phyloP scores from a whole-genome alignment of 1,140 invertebrate species.

The Gryllus bimaculatus region DNA sequence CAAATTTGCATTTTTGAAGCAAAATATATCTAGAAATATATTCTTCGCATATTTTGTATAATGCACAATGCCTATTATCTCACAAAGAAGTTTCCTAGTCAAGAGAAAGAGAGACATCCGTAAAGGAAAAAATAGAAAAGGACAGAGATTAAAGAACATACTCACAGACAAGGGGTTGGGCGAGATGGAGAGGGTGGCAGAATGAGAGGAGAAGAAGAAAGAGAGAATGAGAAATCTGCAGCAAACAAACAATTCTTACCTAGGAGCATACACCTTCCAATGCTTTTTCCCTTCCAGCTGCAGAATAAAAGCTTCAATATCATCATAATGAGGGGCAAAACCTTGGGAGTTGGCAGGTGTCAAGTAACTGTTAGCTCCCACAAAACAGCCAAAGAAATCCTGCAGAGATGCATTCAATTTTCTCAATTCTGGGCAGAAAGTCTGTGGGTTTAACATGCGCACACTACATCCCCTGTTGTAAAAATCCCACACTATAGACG shows the following conservation, averaged over 20 bases:
- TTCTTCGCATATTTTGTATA: too few species aligned
- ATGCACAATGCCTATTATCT: too few species aligned
- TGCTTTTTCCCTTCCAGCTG: slow-evolving; percentile 93
- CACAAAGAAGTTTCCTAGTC: too few species aligned
- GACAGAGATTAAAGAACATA: too few species aligned
- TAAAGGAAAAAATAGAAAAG: too few species aligned
- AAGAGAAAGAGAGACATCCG: too few species aligned
- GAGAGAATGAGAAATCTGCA: too few species aligned
- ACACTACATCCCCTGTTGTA: slow-evolving; percentile 86
- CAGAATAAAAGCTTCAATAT: slow-evolving; percentile 96
- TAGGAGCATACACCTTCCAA: slow-evolving; percentile 83
- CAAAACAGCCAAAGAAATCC: slow-evolving; percentile 87
- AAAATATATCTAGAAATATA: too few species aligned
- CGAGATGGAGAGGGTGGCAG: too few species aligned
- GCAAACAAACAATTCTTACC: slow-evolving; percentile 27
- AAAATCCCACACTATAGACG: slow-evolving; percentile 82
- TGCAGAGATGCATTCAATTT: slow-evolving; percentile 66
- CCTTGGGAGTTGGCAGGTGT: slow-evolving; percentile 94
- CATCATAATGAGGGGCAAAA: slow-evolving; percentile 97
- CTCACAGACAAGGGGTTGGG: too few species aligned
- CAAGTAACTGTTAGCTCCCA: slow-evolving; percentile 89
- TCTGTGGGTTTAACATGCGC: slow-evolving; percentile 88
- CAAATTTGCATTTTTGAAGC: too few species aligned
- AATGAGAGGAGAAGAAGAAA: too few species aligned
- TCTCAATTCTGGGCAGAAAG: slow-evolving; percentile 59